These are phyloP conservation scores for Phaethon lepturus DNA, from an alignment of 2,113 vertebrate species.

Conservation along the genomic window DNA sequence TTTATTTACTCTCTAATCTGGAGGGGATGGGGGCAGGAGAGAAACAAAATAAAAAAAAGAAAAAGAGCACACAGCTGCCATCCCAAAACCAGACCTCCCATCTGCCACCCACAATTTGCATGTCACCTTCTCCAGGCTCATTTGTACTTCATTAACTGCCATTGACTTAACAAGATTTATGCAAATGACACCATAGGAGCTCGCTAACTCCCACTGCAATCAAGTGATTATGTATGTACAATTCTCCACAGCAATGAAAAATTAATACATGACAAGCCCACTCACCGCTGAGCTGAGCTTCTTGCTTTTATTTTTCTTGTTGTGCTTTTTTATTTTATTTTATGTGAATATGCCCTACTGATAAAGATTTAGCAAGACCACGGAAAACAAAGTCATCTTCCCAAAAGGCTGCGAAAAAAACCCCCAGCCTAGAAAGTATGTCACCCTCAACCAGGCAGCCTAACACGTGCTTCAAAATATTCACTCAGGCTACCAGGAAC, in stretches of 20 bases:
- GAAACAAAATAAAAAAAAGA: background rate
- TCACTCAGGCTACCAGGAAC: background rate
- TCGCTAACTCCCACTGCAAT: conserved; percentile 84
- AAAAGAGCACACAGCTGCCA: conserved; percentile 80
- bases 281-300: conserved; percentile 69
- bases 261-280: conserved; percentile 84
- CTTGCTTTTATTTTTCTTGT: conserved; percentile 76
- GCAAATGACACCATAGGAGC: conserved; percentile 87
- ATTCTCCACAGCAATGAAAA: conserved; percentile 85
- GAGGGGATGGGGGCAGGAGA: background rate
- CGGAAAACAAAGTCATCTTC: background rate
- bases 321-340: conserved; percentile 34
- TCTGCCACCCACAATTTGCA: conserved; percentile 88
- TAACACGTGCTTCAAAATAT: background rate
- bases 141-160: conserved; percentile 93
- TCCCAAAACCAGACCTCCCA: conserved; percentile 87
- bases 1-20: conserved; percentile 50
- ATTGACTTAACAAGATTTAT: conserved; percentile 92
- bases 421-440: background rate
- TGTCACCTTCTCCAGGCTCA: conserved; percentile 89
- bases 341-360: conserved; percentile 28
- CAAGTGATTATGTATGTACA: conserved; percentile 87
- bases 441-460: background rate
- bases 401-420: background rate
- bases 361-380: background rate